phyloP scores from a whole-genome alignment of 2,113 vertebrate genomes.

The Cromileptes altivelis region DNA sequence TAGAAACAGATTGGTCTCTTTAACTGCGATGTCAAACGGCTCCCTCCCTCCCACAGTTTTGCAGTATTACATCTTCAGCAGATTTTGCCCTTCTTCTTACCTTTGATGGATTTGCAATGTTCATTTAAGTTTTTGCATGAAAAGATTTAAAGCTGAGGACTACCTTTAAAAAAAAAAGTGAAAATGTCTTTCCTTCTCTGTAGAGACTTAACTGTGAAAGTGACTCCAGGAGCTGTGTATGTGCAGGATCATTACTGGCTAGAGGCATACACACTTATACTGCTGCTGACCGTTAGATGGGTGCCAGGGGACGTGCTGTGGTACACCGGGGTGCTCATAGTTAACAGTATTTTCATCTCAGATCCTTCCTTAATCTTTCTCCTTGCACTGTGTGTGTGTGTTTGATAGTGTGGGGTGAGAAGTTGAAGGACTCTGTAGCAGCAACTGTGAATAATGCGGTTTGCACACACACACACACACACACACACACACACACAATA shows the following conservation, averaged over 20 bases:
- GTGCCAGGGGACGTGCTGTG: conserved; percentile 20
- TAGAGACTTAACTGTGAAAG: conserved; percentile 11
- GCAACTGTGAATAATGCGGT: conserved; percentile 27
- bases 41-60: conserved; percentile 4
- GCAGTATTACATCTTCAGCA: background rate
- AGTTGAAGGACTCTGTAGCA: conserved; percentile 57
- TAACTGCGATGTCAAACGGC: background rate
- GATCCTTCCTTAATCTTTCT: conserved; percentile 30
- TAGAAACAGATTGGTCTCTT: conserved; percentile 10
- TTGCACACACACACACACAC: conserved; percentile 4
- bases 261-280: conserved; percentile 1
- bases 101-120: conserved; percentile 15
- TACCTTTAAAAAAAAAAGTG: conserved; percentile 3
- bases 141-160: conserved; percentile 1
- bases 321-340: conserved; percentile 14
- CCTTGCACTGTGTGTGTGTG: conserved; percentile 5
- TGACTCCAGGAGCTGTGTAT: conserved; percentile 19
- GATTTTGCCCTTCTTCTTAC: conserved; percentile 8
- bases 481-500: background rate
- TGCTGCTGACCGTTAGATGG: conserved; percentile 17
- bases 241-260: conserved; percentile 18
- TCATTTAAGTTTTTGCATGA: conserved; percentile 17
- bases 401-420: conserved; percentile 39
- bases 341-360: conserved; percentile 29
- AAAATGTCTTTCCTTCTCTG: conserved; percentile 1